Evolutionary conservation across 2,888 invertebrate genomes (phyloP).

Genomic region (Thysanoteuthis rhombus): DNA sequence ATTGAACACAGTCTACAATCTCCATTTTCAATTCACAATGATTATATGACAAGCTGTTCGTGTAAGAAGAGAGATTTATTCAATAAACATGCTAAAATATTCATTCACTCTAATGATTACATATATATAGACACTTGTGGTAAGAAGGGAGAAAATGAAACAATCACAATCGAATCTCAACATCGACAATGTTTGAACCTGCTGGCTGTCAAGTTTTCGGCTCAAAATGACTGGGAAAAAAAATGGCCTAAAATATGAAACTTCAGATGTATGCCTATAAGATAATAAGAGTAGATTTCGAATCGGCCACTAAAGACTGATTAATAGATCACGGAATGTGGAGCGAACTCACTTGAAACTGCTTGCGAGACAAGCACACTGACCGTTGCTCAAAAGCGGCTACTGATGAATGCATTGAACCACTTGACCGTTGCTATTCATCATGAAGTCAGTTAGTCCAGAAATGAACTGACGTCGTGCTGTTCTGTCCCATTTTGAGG

Average conservation of each 20-base stretch:
- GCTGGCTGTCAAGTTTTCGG: too few relatives aligned
- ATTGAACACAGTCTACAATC: neutral
- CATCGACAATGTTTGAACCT: too few relatives aligned
- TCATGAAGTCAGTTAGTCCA: neutral
- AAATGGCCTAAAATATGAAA: too few relatives aligned
- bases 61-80: neutral
- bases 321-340: too few relatives aligned
- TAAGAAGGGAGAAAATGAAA: too few relatives aligned
- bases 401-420: neutral
- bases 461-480: neutral
- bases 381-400: neutral
- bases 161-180: too few relatives aligned
- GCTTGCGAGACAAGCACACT: neutral
- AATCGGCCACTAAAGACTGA: too few relatives aligned
- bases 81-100: neutral
- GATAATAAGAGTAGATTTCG: too few relatives aligned
- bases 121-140: neutral
- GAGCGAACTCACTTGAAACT: too few relatives aligned
- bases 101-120: neutral
- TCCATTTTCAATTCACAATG: neutral
- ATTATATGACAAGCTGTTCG: neutral
- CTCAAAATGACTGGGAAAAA: too few relatives aligned
- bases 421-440: neutral
- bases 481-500: neutral
- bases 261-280: too few relatives aligned